phyloP scores from a whole-genome alignment of 2,888 invertebrate genomes.

The Megalurothrips usitatus region DNA sequence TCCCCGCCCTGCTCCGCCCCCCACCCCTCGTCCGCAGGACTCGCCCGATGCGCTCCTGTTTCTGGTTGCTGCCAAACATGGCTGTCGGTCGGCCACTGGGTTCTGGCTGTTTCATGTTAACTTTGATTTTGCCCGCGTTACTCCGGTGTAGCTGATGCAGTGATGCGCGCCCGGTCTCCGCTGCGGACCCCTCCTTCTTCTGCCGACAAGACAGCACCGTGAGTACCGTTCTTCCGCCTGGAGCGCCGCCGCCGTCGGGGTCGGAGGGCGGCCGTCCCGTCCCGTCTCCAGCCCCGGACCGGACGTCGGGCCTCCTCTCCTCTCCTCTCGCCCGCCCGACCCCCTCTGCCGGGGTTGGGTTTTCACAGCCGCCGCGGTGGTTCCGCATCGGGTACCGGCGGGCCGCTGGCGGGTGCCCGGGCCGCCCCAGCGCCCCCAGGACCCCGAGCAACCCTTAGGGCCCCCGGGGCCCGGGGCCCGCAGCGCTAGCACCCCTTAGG shows the following conservation, averaged over 20 bases:
- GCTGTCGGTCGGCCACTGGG: conserved; percentile 19
- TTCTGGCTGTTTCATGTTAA: conserved; percentile 4
- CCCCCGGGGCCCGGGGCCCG: not conserved
- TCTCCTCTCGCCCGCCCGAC: not conserved
- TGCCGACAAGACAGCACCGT: not conserved
- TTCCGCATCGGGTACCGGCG: not conserved
- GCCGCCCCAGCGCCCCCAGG: not conserved
- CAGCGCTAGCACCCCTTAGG: not conserved
- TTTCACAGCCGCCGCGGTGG: not conserved
- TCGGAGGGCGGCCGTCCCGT: not conserved
- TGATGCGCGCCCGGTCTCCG: not conserved
- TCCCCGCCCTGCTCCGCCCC: not conserved
- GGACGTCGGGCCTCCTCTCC: not conserved
- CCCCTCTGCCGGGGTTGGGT: not conserved
- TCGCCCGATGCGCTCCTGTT: conserved; percentile 2
- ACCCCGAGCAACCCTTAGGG: too few species aligned
- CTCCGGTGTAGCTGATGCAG: not conserved
- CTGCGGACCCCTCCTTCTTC: not conserved
- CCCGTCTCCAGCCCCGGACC: not conserved
- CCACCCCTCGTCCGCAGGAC: not conserved
- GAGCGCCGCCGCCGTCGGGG: too few species aligned
- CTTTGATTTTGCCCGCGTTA: conserved; percentile 9
- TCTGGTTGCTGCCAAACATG: conserved; percentile 26
- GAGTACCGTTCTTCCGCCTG: not conserved
- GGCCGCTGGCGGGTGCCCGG: not conserved